phyloP scores from a whole-genome alignment of 2,113 vertebrate genomes.

The Oriolus oriolus region DNA sequence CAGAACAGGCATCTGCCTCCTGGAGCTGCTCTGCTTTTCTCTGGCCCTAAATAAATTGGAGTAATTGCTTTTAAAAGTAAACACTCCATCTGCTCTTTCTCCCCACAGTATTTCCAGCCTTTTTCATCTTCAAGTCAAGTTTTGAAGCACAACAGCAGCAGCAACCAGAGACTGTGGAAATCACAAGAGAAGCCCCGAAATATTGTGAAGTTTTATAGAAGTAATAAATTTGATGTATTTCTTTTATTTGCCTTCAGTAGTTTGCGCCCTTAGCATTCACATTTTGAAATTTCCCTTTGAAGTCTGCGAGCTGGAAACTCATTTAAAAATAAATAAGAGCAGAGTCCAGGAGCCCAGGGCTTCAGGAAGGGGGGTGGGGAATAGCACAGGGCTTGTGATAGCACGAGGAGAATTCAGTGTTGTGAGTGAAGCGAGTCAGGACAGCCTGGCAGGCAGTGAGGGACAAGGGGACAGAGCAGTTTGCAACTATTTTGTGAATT shows the following conservation, averaged over 20 bases:
- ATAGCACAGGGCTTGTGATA: neutral
- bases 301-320: neutral
- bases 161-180: neutral
- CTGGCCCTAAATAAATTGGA: neutral
- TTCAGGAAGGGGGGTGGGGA: neutral
- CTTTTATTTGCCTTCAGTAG: neutral
- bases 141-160: neutral
- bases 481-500: neutral
- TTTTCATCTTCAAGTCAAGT: neutral
- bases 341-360: neutral
- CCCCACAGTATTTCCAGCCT: neutral
- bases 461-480: neutral
- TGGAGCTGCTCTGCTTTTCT: neutral
- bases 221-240: neutral
- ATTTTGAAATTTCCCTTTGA: conserved; percentile 13
- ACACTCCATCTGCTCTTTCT: neutral
- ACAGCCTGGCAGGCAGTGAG: neutral
- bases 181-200: neutral
- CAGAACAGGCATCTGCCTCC: neutral
- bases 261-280: neutral
- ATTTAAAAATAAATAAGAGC: neutral
- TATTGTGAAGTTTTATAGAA: neutral
- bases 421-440: neutral
- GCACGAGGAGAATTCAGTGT: neutral
- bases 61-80: neutral